Base-by-base conservation (phyloP, 2,888 invertebrate genomes). In the Melieria crassipennis region DNA sequence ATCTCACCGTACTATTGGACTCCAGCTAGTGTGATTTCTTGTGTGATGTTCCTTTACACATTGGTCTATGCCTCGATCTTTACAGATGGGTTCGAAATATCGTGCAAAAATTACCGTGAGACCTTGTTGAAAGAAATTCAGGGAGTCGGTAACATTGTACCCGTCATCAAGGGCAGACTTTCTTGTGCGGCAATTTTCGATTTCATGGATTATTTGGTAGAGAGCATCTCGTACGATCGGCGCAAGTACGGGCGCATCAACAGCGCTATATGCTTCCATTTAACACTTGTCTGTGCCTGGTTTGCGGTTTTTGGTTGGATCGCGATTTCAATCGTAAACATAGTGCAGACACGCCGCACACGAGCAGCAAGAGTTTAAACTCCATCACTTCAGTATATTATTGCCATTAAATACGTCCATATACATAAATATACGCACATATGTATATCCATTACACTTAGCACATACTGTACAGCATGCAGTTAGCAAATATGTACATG, bases 181-280 rank as follows among this genome's bases (percentile, higher is more conserved):
- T 87, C 90, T 0, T 95, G 95, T 82, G 91, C 91, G 71, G 91
- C 93, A 0, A 90, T 94, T 65, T 92, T 91, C 78, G 95, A 95
- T 86, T 94, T 93, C 83, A 93, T 95, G 93, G 95, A 95, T 83
- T 95, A 93, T 79, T 87, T 94, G 72, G 92, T 93, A 73, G 91
- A 92, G 65, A 91, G 92, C 77, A 84, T 86, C 13, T 88, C 90
- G 0, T 91, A 90, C 65, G 90, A 91, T 76, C 90, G 90, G 77
- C 88, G 91, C 43, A 89, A 91, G 50, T 91, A 91, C 9, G 91
- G 90, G 64, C 89, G 89, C 75, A 94, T 94, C 56, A 92, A 94
- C 81, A 94, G 93, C 0, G 92, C 92, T 0, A 81, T 91, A 4
- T 89, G 92, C 10, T 87, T 94, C 66, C 91, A 91, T 70, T 80